Percentiles rank a stretch among this genome's conserved stretches.
Conservation (phyloP, 1,140 invertebrate genomes). For the Oppia nitens region DNA sequence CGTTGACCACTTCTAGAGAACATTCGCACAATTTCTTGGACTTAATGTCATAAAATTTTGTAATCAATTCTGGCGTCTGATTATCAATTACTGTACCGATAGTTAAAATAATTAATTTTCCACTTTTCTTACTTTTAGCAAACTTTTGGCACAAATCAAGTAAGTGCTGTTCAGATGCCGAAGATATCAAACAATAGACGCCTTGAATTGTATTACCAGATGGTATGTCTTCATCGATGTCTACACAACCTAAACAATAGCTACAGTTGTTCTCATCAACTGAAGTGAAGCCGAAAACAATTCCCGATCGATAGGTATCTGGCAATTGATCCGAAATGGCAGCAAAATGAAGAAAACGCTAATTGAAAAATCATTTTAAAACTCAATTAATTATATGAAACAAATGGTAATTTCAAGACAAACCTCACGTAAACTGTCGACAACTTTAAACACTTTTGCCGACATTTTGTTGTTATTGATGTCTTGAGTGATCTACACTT, state of each 20-base stretch:
- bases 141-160: not conserved
- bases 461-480: slow-evolving; percentile 11
- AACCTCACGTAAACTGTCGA: not conserved
- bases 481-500: too few species aligned
- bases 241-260: slow-evolving; percentile 6
- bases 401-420: not conserved
- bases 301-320: not conserved
- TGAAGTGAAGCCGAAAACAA: slow-evolving; percentile 5
- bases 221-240: not conserved
- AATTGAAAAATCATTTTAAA: not conserved
- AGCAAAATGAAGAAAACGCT: not conserved
- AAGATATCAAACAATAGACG: not conserved
- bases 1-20: not conserved
- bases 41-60: slow-evolving; percentile 4
- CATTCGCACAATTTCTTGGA: slow-evolving; percentile 1
- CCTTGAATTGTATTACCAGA: not conserved
- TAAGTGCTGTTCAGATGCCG: not conserved
- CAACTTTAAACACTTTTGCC: slow-evolving; percentile 7
- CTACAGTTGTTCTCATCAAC: not conserved
- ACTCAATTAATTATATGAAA: not conserved
- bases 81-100: too few species aligned
- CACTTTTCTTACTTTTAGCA: slow-evolving; percentile 5
- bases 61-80: not conserved
- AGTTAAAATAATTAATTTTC: slow-evolving; percentile 2
- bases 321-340: not conserved